These are phyloP conservation scores for Pyrocephalus nanus DNA, from an alignment of 2,797 vertebrate genomes.

Conservation along the genomic window DNA sequence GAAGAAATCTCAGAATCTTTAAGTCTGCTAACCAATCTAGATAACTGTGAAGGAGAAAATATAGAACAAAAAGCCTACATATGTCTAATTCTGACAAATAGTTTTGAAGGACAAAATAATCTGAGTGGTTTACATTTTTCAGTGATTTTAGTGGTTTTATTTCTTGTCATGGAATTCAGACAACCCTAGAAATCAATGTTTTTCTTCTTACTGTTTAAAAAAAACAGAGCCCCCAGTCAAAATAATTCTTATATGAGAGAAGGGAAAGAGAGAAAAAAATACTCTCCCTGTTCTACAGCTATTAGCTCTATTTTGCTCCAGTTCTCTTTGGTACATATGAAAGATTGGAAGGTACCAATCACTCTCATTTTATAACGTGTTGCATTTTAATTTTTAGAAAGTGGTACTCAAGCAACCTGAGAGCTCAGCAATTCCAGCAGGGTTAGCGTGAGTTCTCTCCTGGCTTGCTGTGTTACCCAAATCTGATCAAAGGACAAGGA, in stretches of 20 bases:
- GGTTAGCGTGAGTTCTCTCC: slow-evolving; percentile 43
- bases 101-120: neutral
- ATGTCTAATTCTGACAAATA: neutral
- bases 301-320: neutral
- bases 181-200: neutral
- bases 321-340: neutral
- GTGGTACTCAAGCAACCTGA: slow-evolving; percentile 43
- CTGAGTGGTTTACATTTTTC: neutral
- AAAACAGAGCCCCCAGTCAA: neutral
- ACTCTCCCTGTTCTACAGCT: neutral
- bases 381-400: slow-evolving; percentile 63
- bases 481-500: slow-evolving; percentile 77
- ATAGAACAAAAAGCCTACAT: neutral
- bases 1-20: neutral
- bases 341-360: neutral
- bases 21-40: neutral
- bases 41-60: neutral
- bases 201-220: neutral
- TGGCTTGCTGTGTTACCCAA: slow-evolving; percentile 69
- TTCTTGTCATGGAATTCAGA: neutral
- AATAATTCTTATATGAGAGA: neutral
- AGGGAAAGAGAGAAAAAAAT: neutral
- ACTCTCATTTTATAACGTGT: neutral
- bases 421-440: slow-evolving; percentile 36
- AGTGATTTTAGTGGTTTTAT: neutral